Evolutionary conservation across 2,888 invertebrate species (phyloP), one percentile per base, ranked within the genome.

Genomic region (Heliconius erato): DNA sequence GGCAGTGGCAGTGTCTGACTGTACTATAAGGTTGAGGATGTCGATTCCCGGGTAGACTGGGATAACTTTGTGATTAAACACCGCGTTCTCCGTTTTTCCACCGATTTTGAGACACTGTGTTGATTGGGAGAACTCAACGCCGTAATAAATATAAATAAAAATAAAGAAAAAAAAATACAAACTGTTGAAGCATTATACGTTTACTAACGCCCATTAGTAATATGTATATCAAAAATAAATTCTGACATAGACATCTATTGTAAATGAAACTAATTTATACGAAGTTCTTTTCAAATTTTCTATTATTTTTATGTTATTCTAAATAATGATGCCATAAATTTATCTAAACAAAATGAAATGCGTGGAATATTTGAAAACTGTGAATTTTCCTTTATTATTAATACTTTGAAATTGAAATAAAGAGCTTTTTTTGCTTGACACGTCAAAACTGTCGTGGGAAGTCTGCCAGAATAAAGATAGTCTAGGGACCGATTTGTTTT

Each of bases 381-480:
- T 26, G 40, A 65, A 26, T 74, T 28, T 74, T 35, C 28, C 14
- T 67, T 19, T 32, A 65, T 68, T 23, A 80, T 32, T 59, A 63
- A 40, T 35, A 40, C n/a, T 74, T 63, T 65, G 32, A 71, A 82
- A 82, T 74, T 80, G 67, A 81, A 84, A 80, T 80, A 80, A 83
- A 80, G 54, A 69, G 72, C 26, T 49, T n/a, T 68, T 82, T 82
- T 84, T 82, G 80, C 71, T 74, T 80, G 74, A 84, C 74, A 82
- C 67, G 84, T 84, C 83, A 79, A 84, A 83, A 85, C 71, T 82
- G 40, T 83, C 32, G 40, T 74, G 84, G 85, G 85, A 85, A 80
- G 76, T 74, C 77, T 84, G 85, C 85, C 85, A 85, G 79, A 77
- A 26, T 72, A 28, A n/a, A 67, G 26, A 44, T 68, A 85, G 82